Conservation (phyloP, 2,113 vertebrate genomes). For the Psephotus haematonotus region DNA sequence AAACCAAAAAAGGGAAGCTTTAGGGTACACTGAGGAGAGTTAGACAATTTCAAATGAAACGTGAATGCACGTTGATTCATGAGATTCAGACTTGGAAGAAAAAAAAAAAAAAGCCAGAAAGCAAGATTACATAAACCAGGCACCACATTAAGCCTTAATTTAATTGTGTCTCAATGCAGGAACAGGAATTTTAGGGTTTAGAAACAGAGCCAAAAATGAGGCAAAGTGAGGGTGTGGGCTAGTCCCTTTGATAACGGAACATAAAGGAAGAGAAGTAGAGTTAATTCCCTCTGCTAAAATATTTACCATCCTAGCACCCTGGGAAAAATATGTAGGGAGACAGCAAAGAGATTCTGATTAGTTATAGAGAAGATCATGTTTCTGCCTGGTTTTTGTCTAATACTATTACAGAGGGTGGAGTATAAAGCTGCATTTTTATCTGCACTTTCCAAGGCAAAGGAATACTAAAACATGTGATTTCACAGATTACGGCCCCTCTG, state of each 20-base stretch:
- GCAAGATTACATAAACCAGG: conserved; percentile 70
- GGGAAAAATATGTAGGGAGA: conserved; percentile 53
- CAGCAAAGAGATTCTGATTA: conserved; percentile 48
- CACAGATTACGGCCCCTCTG: not conserved
- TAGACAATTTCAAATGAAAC: conserved; percentile 59
- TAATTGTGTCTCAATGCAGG: conserved; percentile 65
- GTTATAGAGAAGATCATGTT: conserved; percentile 3
- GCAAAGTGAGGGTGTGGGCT: conserved; percentile 60
- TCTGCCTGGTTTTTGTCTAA: conserved; percentile 49
- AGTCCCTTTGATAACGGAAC: conserved; percentile 35
- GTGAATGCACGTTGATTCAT: conserved; percentile 60
- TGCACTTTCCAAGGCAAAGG: not conserved
- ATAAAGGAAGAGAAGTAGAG: conserved; percentile 55
- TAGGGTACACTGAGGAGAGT: conserved; percentile 15
- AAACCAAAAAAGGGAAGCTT: conserved; percentile 57
- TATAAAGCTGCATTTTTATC: conserved; percentile 10
- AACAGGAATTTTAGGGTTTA: conserved; percentile 68
- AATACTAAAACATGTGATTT: not conserved
- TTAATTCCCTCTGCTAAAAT: conserved; percentile 64
- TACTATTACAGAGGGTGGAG: not conserved
- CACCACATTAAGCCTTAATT: conserved; percentile 57
- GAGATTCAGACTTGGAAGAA: conserved; percentile 58
- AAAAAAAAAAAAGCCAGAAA: conserved; percentile 49
- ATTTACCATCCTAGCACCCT: conserved; percentile 63
- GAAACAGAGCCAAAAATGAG: conserved; percentile 68